phyloP scores from a whole-genome alignment of 2,113 vertebrate genomes.

The Apus apus region DNA sequence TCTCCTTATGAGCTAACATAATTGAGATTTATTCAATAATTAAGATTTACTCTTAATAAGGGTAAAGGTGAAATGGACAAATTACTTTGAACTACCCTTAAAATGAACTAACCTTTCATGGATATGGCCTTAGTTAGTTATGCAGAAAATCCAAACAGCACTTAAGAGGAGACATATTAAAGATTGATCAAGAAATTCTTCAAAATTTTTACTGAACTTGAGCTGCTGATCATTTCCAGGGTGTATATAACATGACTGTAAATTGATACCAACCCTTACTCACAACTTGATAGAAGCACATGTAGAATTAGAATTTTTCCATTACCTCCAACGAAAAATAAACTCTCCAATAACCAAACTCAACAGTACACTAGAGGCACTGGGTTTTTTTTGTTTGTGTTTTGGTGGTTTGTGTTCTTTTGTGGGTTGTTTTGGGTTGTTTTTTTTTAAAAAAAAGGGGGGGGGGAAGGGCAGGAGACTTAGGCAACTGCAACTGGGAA shows the following conservation, averaged over 20 bases:
- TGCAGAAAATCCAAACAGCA: neutral
- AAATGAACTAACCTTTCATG: neutral
- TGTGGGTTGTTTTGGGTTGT: too few relatives aligned
- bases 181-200: neutral
- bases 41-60: neutral
- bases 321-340: neutral
- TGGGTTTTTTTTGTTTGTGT: too few relatives aligned
- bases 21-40: neutral
- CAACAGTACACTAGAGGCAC: neutral
- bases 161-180: neutral
- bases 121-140: neutral
- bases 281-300: neutral
- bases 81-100: neutral
- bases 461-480: neutral
- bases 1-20: neutral
- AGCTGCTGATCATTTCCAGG: neutral
- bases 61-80: neutral
- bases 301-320: neutral
- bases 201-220: neutral
- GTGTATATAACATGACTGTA: neutral
- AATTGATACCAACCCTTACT: neutral
- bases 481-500: neutral
- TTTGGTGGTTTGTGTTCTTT: too few relatives aligned
- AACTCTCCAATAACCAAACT: neutral
- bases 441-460: too few relatives aligned